Evolutionary conservation across 2,113 vertebrate genomes (phyloP).

Genomic region (Oryzias curvinotus): DNA sequence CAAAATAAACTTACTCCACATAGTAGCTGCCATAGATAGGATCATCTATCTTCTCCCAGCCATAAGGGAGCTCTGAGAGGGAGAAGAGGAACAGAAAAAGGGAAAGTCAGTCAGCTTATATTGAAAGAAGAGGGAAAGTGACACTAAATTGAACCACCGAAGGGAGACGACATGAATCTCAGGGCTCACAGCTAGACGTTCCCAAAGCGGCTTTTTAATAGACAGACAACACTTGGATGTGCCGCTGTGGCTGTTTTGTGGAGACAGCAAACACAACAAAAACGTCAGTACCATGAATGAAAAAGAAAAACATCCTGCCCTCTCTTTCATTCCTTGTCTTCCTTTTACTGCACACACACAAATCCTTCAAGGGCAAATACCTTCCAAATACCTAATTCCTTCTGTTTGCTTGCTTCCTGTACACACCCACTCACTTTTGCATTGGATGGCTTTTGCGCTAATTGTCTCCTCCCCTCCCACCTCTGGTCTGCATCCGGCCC

Average conservation of each 20-base stretch:
- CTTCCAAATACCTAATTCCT: constrained; percentile 17
- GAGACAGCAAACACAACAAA: constrained; percentile 49
- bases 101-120: constrained; percentile 56
- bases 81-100: constrained; percentile 47
- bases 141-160: constrained; percentile 48
- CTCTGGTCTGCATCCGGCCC: constrained; percentile 20
- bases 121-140: constrained; percentile 36
- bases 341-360: constrained; percentile 12
- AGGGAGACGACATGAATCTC: constrained; percentile 52
- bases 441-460: constrained; percentile 40
- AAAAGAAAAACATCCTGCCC: constrained; percentile 19
- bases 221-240: constrained; percentile 58
- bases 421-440: constrained; percentile 22
- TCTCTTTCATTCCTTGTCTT: constrained; percentile 9
- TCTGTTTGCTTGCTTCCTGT: constrained; percentile 17
- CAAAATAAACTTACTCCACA: constrained; percentile 90
- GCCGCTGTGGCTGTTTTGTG: constrained; percentile 40
- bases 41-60: constrained; percentile 99
- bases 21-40: constrained; percentile 99
- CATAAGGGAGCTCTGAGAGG: constrained; percentile 95
- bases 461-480: constrained; percentile 30
- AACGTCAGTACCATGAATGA: constrained; percentile 25
- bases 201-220: constrained; percentile 50
- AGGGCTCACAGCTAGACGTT: constrained; percentile 34
- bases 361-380: constrained; percentile 32